phyloP scores from a whole-genome alignment of 2,888 invertebrate genomes.

The Tridacna crocea region DNA sequence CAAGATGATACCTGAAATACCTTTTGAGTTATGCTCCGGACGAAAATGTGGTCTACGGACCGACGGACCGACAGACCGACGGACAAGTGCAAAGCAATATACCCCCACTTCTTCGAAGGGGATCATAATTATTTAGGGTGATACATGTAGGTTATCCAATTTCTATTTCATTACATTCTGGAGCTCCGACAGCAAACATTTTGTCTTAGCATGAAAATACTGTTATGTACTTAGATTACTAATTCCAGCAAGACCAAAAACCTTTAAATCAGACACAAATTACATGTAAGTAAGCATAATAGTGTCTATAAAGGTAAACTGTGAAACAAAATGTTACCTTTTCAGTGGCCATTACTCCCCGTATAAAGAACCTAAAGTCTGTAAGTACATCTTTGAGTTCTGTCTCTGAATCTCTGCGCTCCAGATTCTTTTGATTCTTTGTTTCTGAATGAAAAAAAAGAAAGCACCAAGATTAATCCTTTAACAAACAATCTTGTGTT shows the following conservation, averaged over 20 bases:
- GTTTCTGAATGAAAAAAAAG: background rate
- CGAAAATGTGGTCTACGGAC: too few relatives aligned
- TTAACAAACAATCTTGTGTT: background rate
- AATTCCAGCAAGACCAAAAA: too few relatives aligned
- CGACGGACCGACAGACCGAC: too few relatives aligned
- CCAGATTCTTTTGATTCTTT: background rate
- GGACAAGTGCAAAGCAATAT: too few relatives aligned
- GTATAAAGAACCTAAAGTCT: constrained; percentile 17
- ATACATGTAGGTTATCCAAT: too few relatives aligned
- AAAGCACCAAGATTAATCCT: background rate
- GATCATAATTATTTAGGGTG: too few relatives aligned
- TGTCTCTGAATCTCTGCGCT: constrained; percentile 9
- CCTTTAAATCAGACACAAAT: background rate
- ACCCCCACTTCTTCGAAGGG: too few relatives aligned
- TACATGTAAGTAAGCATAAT: background rate
- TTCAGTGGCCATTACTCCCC: constrained; percentile 16
- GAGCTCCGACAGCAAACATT: too few relatives aligned
- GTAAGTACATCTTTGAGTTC: constrained; percentile 15
- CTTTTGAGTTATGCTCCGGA: too few relatives aligned
- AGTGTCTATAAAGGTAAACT: background rate
- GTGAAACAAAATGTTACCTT: background rate
- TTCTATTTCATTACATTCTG: too few relatives aligned
- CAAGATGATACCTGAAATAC: too few relatives aligned
- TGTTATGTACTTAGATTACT: background rate
- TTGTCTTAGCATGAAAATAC: background rate